A percentile compares a stretch with the other conserved stretches of the same genome.
Conservation (phyloP, 1,140 invertebrate species). For the Chionoecetes opilio region DNA sequence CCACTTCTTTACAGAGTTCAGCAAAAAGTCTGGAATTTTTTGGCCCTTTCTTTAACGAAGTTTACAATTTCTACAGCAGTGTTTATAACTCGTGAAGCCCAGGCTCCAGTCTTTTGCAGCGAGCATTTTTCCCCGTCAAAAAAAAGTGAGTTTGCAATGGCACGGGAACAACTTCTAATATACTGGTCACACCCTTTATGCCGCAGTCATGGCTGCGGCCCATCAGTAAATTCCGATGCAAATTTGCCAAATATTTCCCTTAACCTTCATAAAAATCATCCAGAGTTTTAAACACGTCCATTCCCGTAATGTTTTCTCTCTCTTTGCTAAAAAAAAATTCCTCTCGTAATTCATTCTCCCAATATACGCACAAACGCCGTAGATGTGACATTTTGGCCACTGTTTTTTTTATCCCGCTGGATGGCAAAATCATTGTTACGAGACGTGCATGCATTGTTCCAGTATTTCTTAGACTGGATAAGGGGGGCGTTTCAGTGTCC, state of each 20-base stretch:
- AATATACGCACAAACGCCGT: too few species aligned
- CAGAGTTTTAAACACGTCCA: conserved; percentile 32
- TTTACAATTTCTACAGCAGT: too few species aligned
- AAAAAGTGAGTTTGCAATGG: conserved; percentile 36
- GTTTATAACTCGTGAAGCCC: too few species aligned
- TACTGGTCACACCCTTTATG: neutral
- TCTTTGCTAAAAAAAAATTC: conserved; percentile 52
- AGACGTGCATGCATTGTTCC: too few species aligned
- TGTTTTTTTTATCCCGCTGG: too few species aligned
- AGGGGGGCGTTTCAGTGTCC: too few species aligned
- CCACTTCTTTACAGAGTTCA: too few species aligned
- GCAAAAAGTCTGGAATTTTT: too few species aligned
- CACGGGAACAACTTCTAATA: conserved; percentile 12
- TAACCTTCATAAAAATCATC: conserved; percentile 27
- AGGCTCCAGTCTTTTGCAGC: conserved; percentile 39
- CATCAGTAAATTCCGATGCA: neutral
- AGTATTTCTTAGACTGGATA: too few species aligned
- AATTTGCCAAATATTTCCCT: neutral
- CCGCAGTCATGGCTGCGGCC: conserved; percentile 41
- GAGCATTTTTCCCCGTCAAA: conserved; percentile 13
- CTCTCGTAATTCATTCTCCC: conserved; percentile 41
- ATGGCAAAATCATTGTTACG: too few species aligned
- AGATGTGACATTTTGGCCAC: too few species aligned
- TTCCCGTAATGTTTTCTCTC: neutral
- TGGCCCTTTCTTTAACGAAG: too few species aligned